Percentiles rank a stretch among this genome's conserved stretches.
These are phyloP conservation scores for Bombus sylvicola DNA, from an alignment of 1,140 invertebrate genomes.

Conservation along the genomic window DNA sequence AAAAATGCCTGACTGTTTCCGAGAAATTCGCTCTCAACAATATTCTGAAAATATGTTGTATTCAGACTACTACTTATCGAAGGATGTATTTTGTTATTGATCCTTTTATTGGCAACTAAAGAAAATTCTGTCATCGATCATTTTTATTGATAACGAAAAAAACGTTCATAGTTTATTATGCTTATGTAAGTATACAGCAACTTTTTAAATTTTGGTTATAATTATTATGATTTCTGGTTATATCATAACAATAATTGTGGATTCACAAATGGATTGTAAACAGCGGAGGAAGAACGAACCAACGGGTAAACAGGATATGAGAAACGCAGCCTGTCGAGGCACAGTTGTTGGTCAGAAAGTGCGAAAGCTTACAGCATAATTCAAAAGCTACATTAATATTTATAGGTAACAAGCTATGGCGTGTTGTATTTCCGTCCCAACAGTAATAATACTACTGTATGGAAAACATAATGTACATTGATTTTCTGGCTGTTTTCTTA, in stretches of 20 bases:
- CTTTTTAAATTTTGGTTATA: too few species aligned
- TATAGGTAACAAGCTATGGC: not conserved
- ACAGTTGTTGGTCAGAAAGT: slow-evolving; percentile 7
- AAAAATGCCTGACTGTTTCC: too few species aligned
- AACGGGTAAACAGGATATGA: not conserved
- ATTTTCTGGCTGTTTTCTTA: not conserved
- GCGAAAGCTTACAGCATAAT: slow-evolving; percentile 6
- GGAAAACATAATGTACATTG: not conserved
- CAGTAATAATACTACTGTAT: not conserved
- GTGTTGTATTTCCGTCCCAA: not conserved
- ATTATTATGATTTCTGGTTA: too few species aligned
- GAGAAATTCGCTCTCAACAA: too few species aligned
- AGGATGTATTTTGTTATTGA: too few species aligned
- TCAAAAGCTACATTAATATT: slow-evolving; percentile 26
- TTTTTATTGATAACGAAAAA: too few species aligned
- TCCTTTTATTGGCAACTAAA: too few species aligned
- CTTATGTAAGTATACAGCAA: too few species aligned
- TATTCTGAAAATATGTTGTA: too few species aligned
- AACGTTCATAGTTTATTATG: too few species aligned
- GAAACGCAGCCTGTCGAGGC: not conserved
- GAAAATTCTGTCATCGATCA: too few species aligned
- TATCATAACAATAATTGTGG: not conserved
- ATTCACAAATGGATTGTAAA: not conserved
- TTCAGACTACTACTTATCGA: too few species aligned
- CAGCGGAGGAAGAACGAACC: not conserved